These are phyloP conservation scores for Eublepharis macularius DNA, from an alignment of 2,113 vertebrate species.

Conservation along the genomic window DNA sequence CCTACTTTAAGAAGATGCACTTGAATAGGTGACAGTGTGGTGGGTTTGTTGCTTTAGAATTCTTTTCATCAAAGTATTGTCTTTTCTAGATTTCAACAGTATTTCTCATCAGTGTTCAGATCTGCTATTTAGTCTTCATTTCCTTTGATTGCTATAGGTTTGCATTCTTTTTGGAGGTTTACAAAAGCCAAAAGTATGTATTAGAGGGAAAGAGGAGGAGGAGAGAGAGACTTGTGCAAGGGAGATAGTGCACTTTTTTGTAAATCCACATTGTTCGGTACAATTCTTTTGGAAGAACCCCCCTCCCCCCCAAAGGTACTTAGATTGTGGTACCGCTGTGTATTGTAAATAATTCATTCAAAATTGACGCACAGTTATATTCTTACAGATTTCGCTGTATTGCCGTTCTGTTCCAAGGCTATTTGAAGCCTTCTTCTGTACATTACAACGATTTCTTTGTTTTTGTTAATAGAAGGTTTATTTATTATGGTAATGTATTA, in stretches of 20 bases:
- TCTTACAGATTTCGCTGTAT: conserved; percentile 95
- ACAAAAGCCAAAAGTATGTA: conserved; percentile 76
- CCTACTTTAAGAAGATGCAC: conserved; percentile 49
- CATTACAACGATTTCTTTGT: conserved; percentile 78
- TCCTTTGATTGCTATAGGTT: conserved; percentile 76
- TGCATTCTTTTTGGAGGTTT: conserved; percentile 76
- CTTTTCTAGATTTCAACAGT: conserved; percentile 59
- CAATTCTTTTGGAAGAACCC: conserved; percentile 81
- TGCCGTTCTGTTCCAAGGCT: conserved; percentile 87
- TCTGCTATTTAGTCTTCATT: conserved; percentile 70
- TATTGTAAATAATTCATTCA: conserved; percentile 97
- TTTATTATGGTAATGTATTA: conserved; percentile 92
- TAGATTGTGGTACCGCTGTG: conserved; percentile 74
- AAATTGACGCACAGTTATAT: conserved; percentile 92
- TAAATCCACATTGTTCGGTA: conserved; percentile 88
- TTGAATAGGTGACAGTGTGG: conserved; percentile 46
- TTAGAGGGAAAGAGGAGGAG: conserved; percentile 29
- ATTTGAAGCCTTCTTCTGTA: conserved; percentile 88
- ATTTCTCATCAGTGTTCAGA: conserved; percentile 53
- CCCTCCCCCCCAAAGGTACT: conserved; percentile 71
- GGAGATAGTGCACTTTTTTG: conserved; percentile 82
- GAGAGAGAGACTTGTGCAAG: conserved; percentile 30
- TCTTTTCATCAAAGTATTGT: conserved; percentile 63
- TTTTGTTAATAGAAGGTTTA: conserved; percentile 85
- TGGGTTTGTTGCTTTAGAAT: conserved; percentile 55